These are phyloP conservation scores for Danio choprae DNA, from an alignment of 2,797 vertebrate genomes.

Conservation along the genomic window DNA sequence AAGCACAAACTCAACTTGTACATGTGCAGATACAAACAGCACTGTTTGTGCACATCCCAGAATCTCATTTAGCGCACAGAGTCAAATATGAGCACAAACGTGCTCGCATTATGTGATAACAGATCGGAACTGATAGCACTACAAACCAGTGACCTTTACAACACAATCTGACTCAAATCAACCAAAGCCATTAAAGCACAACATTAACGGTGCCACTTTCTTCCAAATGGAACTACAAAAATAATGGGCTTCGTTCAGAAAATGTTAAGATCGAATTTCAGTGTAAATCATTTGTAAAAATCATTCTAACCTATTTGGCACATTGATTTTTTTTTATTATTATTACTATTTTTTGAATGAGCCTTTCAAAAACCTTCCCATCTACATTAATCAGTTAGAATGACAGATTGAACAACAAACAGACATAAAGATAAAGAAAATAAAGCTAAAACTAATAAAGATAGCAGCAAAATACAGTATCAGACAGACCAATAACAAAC, in stretches of 20 bases:
- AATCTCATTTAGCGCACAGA: conserved; percentile 13
- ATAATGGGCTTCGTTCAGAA: background rate
- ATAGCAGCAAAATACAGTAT: no score
- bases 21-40: conserved; percentile 38
- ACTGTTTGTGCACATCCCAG: background rate
- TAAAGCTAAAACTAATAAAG: no score
- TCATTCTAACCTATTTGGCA: background rate
- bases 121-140: conserved; percentile 24
- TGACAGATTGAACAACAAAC: conserved; percentile 1
- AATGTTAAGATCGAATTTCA: background rate
- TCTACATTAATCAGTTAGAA: background rate
- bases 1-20: conserved; percentile 41
- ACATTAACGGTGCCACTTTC: conserved; percentile 6
- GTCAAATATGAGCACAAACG: conserved; percentile 12
- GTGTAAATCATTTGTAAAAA: background rate
- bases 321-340: background rate
- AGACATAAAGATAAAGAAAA: no score
- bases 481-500: no score
- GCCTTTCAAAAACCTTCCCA: background rate
- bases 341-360: background rate
- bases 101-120: conserved; percentile 25
- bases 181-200: conserved; percentile 5
- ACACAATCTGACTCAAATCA: conserved; percentile 8
- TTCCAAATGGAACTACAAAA: conserved; percentile 16
- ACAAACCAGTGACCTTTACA: conserved; percentile 19